Percentiles rank a stretch among this genome's conserved stretches.
Evolutionary conservation across 1,140 invertebrate genomes (phyloP).

Genomic region (Wiebesia pumilae): DNA sequence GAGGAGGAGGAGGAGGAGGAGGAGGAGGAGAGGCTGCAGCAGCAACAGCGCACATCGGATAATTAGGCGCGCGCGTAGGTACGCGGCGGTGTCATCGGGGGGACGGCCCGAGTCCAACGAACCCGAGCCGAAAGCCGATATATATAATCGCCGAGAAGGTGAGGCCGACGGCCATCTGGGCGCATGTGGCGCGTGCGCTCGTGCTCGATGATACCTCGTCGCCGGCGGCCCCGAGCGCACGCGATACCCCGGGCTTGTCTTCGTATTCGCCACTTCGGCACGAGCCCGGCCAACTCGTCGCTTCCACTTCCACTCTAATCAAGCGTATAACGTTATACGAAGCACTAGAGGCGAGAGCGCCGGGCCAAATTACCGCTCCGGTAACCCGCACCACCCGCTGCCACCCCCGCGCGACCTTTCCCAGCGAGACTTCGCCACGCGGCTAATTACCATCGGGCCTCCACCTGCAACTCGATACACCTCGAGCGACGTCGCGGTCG

Average conservation of each 20-base stretch:
- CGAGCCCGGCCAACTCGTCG: conserved; percentile 39
- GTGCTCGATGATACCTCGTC: conserved; percentile 24
- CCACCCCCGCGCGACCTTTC: not conserved
- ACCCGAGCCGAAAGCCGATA: conserved; percentile 32
- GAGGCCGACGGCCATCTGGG: conserved; percentile 13
- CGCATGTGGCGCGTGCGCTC: conserved; percentile 34
- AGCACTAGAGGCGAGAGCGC: conserved; percentile 37
- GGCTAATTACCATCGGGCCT: too few species aligned
- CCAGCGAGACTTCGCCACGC: not conserved
- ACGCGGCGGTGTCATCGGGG: not conserved
- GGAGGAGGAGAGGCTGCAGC: conserved; percentile 18
- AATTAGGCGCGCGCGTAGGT: conserved; percentile 26
- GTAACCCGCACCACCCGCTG: not conserved
- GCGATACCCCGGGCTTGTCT: conserved; percentile 30
- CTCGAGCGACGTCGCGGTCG: not conserved
- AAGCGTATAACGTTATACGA: conserved; percentile 50
- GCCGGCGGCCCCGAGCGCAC: conserved; percentile 11
- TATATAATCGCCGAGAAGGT: not conserved
- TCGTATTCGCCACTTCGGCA: too few species aligned
- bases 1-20: not conserved
- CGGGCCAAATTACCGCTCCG: conserved; percentile 39
- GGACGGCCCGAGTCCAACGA: conserved; percentile 32
- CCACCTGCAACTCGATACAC: not conserved
- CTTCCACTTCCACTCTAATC: conserved; percentile 36
- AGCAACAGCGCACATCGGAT: not conserved